These are phyloP conservation scores for Mormyrops attenuatus DNA, from an alignment of 2,797 vertebrate species.

Conservation along the genomic window DNA sequence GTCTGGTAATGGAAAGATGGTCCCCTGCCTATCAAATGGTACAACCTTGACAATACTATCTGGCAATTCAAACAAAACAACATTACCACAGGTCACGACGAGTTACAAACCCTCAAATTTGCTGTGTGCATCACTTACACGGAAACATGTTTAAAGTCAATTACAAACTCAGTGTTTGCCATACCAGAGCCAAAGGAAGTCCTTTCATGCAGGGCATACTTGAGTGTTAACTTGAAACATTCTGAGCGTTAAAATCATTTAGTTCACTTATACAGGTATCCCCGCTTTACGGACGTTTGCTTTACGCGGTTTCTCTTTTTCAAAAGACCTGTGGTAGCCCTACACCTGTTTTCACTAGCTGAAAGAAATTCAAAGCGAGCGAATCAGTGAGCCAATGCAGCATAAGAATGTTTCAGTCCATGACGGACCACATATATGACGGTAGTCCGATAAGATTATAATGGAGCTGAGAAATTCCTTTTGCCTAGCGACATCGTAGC, in stretches of 20 bases:
- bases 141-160: not conserved
- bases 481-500: not conserved
- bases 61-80: not conserved
- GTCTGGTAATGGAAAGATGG: not conserved
- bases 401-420: not conserved
- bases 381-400: not conserved
- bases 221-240: not conserved
- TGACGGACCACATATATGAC: not conserved
- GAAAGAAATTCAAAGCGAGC: not conserved
- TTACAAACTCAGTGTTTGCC: not conserved
- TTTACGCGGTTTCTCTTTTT: not conserved
- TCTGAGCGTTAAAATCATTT: not conserved
- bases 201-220: not conserved
- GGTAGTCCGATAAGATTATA: not conserved
- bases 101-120: not conserved
- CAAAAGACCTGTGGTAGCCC: not conserved
- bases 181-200: not conserved
- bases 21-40: not conserved
- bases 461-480: not conserved
- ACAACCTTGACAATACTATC: not conserved
- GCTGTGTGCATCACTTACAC: not conserved
- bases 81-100: not conserved
- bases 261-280: not conserved
- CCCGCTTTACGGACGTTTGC: not conserved
- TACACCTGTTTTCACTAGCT: not conserved